Percentiles rank a stretch among this genome's conserved stretches.
Evolutionary conservation across 2,113 vertebrate species (phyloP).

Genomic region (Guaruba guarouba): DNA sequence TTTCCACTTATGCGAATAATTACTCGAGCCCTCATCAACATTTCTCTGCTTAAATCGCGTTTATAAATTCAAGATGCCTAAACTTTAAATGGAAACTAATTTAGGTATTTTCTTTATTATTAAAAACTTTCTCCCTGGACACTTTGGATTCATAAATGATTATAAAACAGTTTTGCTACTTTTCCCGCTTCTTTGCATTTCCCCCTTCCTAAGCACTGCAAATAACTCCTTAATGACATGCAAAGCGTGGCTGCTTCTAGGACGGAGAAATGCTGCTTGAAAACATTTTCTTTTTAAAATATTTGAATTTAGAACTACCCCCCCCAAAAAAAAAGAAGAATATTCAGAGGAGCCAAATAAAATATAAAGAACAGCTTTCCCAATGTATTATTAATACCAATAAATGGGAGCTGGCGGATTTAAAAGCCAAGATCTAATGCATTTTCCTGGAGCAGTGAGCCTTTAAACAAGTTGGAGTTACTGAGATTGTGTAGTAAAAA

Average conservation of each 20-base stretch:
- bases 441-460: slow-evolving; percentile 42
- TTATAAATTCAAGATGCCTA: slow-evolving; percentile 60
- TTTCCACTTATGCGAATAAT: slow-evolving; percentile 59
- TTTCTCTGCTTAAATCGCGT: slow-evolving; percentile 21
- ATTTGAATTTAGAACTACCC: slow-evolving; percentile 53
- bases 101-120: slow-evolving; percentile 55
- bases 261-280: neutral
- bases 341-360: slow-evolving; percentile 57
- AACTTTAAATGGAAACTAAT: slow-evolving; percentile 68
- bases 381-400: slow-evolving; percentile 72
- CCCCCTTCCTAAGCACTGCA: neutral
- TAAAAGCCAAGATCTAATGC: slow-evolving; percentile 37
- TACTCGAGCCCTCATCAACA: slow-evolving; percentile 41
- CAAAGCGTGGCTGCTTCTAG: slow-evolving; percentile 1
- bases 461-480: slow-evolving; percentile 69
- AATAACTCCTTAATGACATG: neutral
- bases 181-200: neutral
- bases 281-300: slow-evolving; percentile 49
- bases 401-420: slow-evolving; percentile 55
- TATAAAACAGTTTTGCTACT: neutral
- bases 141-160: neutral
- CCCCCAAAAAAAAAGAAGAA: neutral
- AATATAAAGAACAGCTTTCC: slow-evolving; percentile 60
- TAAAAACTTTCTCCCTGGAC: slow-evolving; percentile 28
- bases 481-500: slow-evolving; percentile 62